Conservation (phyloP, 2,888 invertebrate genomes). For the Nasonovia ribisnigri region DNA sequence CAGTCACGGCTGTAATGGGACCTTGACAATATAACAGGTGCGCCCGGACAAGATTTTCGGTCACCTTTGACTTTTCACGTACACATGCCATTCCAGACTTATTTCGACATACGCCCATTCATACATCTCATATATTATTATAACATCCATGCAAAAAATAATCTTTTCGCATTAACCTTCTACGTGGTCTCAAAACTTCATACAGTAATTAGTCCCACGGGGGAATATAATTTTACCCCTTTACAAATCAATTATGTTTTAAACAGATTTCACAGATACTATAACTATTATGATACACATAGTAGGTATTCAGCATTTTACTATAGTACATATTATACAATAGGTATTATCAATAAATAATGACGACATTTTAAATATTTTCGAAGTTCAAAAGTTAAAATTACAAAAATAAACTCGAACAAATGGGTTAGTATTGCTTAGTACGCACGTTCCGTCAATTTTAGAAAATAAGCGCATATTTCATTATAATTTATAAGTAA, state of each 20-base stretch:
- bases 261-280: background rate
- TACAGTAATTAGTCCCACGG: background rate
- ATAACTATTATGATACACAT: background rate
- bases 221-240: background rate
- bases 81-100: background rate
- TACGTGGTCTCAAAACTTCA: background rate
- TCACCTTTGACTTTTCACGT: slow-evolving; percentile 27
- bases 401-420: background rate
- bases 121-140: background rate
- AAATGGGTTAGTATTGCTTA: background rate
- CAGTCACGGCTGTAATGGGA: background rate
- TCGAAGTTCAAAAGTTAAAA: background rate
- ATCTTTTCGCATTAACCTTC: background rate
- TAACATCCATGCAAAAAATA: background rate
- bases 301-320: no score
- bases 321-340: no score
- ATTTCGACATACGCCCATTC: background rate
- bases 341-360: background rate
- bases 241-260: background rate
- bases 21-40: slow-evolving; percentile 40
- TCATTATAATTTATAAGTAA: background rate
- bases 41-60: slow-evolving; percentile 24
- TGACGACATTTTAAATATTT: background rate
- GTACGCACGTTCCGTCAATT: background rate
- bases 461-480: background rate